Base-by-base conservation (phyloP, 2,113 vertebrate species). In the Salvelinus sp. region DNA sequence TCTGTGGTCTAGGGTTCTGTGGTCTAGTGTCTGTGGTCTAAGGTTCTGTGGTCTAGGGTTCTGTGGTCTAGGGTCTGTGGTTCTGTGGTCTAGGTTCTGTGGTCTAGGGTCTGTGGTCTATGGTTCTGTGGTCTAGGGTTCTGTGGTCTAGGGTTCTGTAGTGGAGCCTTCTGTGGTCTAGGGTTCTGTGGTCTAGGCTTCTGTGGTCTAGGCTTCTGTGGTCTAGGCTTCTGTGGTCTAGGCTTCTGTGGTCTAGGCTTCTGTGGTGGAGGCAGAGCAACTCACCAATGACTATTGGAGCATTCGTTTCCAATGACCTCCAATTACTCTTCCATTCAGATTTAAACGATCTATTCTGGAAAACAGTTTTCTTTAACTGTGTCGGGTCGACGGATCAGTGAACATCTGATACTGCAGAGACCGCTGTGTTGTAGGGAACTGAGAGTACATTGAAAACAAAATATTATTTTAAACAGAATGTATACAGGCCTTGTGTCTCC, bases 301-400 rank as follows among this genome's bases (percentile, higher is more conserved):
- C 85, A 79, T 84, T 87, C 86, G 86, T 87, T 89, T 90, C 85
- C 78, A 88, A 86, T 90, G 90, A 90, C 89, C 88, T 89, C 87
- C 84, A 87, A 90, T 91, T 92, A 91, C 87, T 88, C 82, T 76
- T 77, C 80, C 81, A 76, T 81, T 84, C 76, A 86, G 84, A 91
- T 89, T 89, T 90, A 91, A 86, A 85, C 88, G 80, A 90, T 84
- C 78, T 77, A 87, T 89, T 91, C 85, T 87, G 69, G 2, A 82
- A 89, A 88, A 88, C 82, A 82, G 83, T 86, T 85, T 89, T 86
- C 83, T 84, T 44, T 84, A 86, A 85, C 83, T 75, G 87, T 44
- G 38, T 44, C 16, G 27, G 64, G 13, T 22, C 20, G 82, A 83
- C 76, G 80, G 85, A 87, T 90, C 82, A 66, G 75, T 86, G 86